These are phyloP conservation scores for Solen grandis DNA, from an alignment of 1,140 invertebrate genomes.

Conservation along the genomic window DNA sequence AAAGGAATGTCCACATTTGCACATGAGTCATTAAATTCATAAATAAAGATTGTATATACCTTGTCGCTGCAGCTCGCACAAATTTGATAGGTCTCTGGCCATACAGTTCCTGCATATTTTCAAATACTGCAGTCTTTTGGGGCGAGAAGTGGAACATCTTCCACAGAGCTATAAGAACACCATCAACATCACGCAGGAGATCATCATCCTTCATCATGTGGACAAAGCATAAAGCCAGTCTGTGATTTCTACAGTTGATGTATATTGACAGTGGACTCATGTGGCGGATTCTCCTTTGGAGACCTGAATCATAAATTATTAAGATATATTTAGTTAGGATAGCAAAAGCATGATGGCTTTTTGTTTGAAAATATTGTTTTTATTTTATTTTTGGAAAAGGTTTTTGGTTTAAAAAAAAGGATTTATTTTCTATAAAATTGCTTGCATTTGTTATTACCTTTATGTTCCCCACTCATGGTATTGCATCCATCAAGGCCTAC, in stretches of 20 bases:
- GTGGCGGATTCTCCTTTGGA: not conserved
- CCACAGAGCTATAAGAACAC: not conserved
- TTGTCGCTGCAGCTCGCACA: too few species aligned
- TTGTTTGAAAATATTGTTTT: too few species aligned
- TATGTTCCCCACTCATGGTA: not conserved
- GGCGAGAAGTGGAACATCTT: slow-evolving; percentile 7
- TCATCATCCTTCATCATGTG: slow-evolving; percentile 6
- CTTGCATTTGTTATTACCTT: not conserved
- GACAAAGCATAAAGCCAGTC: slow-evolving; percentile 11
- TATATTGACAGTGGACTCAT: not conserved
- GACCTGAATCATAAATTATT: not conserved
- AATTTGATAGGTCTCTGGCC: slow-evolving; percentile 17
- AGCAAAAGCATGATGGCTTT: too few species aligned
- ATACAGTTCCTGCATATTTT: slow-evolving; percentile 12
- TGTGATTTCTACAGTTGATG: too few species aligned
- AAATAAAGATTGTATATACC: too few species aligned
- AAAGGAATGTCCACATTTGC: too few species aligned
- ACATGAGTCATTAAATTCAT: too few species aligned
- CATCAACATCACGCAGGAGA: slow-evolving; percentile 5
- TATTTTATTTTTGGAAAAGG: too few species aligned
- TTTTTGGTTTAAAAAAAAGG: too few species aligned
- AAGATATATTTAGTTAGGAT: too few species aligned
- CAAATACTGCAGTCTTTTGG: not conserved
- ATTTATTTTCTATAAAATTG: too few species aligned
- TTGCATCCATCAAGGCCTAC: slow-evolving; percentile 3